Conservation (phyloP, 2,113 vertebrate genomes). For the Salvelinus sp. region DNA sequence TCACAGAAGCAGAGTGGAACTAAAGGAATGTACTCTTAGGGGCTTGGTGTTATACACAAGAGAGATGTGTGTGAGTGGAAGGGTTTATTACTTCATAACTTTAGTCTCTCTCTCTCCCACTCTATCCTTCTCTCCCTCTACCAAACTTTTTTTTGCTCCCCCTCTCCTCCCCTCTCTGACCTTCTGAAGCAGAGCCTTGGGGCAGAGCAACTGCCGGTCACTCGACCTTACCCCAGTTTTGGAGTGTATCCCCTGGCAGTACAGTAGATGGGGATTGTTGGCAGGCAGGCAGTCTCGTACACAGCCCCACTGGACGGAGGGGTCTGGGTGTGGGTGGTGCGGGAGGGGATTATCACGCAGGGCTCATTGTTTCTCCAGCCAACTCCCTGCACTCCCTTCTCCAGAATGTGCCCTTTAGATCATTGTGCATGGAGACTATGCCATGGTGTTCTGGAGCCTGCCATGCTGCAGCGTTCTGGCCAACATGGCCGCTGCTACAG, state of each 20-base stretch:
- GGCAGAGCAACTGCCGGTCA: slow-evolving; percentile 43
- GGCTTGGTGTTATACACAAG: slow-evolving; percentile 21
- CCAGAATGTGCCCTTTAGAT: slow-evolving; percentile 7
- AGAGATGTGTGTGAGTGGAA: neutral
- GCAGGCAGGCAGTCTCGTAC: neutral
- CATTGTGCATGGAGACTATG: too few species aligned
- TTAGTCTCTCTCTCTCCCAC: neutral
- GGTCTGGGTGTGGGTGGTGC: slow-evolving; percentile 7
- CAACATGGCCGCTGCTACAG: too few species aligned
- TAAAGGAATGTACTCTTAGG: neutral
- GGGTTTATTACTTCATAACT: neutral
- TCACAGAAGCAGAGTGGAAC: too few species aligned
- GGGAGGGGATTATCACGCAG: neutral
- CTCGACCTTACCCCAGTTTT: slow-evolving; percentile 53
- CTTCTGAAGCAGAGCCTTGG: slow-evolving; percentile 49
- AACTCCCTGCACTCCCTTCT: too few species aligned
- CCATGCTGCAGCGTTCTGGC: too few species aligned
- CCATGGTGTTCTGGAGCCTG: too few species aligned
- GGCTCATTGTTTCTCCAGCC: too few species aligned
- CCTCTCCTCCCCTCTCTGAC: slow-evolving; percentile 46
- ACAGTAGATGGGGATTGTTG: slow-evolving; percentile 17
- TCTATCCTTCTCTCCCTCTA: neutral
- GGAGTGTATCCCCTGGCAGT: slow-evolving; percentile 30
- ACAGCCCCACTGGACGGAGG: neutral
- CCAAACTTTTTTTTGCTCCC: neutral